Percentiles rank a stretch among this genome's conserved stretches.
phyloP scores from a whole-genome alignment of 2,888 invertebrate species.

The Drosophila longiperda region DNA sequence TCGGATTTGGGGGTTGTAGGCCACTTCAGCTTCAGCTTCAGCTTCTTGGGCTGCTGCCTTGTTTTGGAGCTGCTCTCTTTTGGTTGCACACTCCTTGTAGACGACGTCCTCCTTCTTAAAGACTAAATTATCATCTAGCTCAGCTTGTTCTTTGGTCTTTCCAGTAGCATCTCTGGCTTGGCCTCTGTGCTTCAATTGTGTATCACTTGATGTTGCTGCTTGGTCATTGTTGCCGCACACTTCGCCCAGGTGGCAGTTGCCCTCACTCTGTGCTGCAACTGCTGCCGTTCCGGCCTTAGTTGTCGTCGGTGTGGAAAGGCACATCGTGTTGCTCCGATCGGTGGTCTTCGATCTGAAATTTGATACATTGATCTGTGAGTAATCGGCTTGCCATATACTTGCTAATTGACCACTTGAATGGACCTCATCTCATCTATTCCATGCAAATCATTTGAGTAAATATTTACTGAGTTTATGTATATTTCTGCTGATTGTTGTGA shows the following conservation, averaged over 20 bases:
- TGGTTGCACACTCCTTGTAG: constrained; percentile 69
- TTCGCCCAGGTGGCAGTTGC: constrained; percentile 41
- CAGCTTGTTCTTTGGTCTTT: constrained; percentile 43
- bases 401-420: constrained; percentile 58
- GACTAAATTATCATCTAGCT: constrained; percentile 71
- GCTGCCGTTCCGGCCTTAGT: constrained; percentile 25
- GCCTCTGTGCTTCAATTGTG: constrained; percentile 56
- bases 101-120: constrained; percentile 81
- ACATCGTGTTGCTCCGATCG: constrained; percentile 61
- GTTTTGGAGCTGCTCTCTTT: constrained; percentile 15
- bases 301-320: constrained; percentile 76
- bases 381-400: constrained; percentile 28
- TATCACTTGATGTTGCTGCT: constrained; percentile 7
- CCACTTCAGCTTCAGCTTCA: constrained; percentile 61
- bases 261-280: constrained; percentile 28
- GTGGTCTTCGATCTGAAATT: constrained; percentile 29
- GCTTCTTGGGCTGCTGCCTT: constrained; percentile 21
- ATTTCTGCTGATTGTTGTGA: constrained; percentile 46
- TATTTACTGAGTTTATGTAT: not conserved
- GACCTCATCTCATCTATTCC: constrained; percentile 34
- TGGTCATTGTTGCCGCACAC: constrained; percentile 28
- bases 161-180: constrained; percentile 54
- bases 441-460: constrained; percentile 14
- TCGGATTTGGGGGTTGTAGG: constrained; percentile 87
- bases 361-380: constrained; percentile 29